Percentiles rank a stretch among this genome's conserved stretches.
phyloP scores from a whole-genome alignment of 2,888 invertebrate species.

The Elegia similella region DNA sequence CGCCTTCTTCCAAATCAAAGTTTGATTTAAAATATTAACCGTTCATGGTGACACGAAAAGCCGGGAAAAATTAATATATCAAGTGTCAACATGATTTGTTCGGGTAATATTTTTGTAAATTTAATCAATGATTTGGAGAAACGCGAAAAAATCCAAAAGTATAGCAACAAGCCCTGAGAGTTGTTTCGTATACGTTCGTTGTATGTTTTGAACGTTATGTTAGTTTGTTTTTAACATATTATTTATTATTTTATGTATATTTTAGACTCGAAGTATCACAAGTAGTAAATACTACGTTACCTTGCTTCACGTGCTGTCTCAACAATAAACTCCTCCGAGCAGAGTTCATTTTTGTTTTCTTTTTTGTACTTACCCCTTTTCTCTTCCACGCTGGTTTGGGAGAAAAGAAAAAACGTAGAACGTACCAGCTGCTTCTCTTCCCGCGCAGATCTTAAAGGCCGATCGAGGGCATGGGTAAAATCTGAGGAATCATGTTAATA shows the following conservation, averaged over 20 bases:
- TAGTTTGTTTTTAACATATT: constrained; percentile 12
- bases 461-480: too few relatives aligned
- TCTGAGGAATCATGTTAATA: too few relatives aligned
- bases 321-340: constrained; percentile 12
- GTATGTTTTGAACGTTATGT: background rate
- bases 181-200: constrained; percentile 4
- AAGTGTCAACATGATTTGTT: too few relatives aligned
- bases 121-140: background rate
- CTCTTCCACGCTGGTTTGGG: too few relatives aligned
- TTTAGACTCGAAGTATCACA: constrained; percentile 13
- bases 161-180: background rate
- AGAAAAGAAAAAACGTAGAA: too few relatives aligned
- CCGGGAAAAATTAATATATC: too few relatives aligned
- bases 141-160: background rate
- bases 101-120: too few relatives aligned
- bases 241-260: constrained; percentile 14
- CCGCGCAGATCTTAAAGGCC: too few relatives aligned
- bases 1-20: too few relatives aligned
- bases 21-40: too few relatives aligned
- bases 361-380: background rate
- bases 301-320: background rate
- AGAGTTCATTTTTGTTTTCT: background rate
- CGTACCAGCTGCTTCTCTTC: too few relatives aligned
- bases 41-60: too few relatives aligned
- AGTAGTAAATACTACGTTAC: constrained; percentile 2